A percentile compares a stretch with the other conserved stretches of the same genome.
Evolutionary conservation across 2,113 vertebrate species (phyloP).

Genomic region (Melanotaenia duboulayi): DNA sequence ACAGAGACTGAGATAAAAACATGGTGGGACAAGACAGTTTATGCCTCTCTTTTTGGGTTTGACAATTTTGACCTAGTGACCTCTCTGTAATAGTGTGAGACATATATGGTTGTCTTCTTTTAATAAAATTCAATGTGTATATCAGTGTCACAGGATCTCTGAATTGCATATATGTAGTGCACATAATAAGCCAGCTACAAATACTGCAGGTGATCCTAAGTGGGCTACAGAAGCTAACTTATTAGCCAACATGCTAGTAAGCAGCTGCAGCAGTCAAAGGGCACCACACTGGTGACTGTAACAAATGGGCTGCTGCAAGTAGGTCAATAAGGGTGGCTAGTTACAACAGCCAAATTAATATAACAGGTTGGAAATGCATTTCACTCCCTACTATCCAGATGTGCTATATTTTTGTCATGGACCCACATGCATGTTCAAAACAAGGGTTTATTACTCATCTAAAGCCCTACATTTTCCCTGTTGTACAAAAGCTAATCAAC

Average conservation of each 20-base stretch:
- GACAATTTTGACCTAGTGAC: conserved; percentile 40
- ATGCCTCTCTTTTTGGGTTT: conserved; percentile 13
- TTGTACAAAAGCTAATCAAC: conserved; percentile 41
- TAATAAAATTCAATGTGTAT: conserved; percentile 68
- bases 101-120: conserved; percentile 53
- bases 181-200: conserved; percentile 17
- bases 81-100: neutral
- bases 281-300: conserved; percentile 38
- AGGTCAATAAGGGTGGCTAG: conserved; percentile 48
- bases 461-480: conserved; percentile 6
- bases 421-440: neutral
- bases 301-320: conserved; percentile 53
- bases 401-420: conserved; percentile 9
- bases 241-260: conserved; percentile 56
- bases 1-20: conserved; percentile 42
- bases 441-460: conserved; percentile 31
- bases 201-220: conserved; percentile 31
- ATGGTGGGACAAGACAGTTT: conserved; percentile 23
- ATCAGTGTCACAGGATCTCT: conserved; percentile 62
- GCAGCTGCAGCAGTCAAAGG: conserved; percentile 62
- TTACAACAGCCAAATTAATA: conserved; percentile 42
- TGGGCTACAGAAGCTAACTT: conserved; percentile 39
- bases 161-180: conserved; percentile 10
- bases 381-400: conserved; percentile 7
- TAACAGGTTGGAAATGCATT: conserved; percentile 11